A percentile compares a stretch with the other conserved stretches of the same genome.
Evolutionary conservation across 2,113 vertebrate genomes (phyloP).

Genomic region (Orientallactaga bullata): DNA sequence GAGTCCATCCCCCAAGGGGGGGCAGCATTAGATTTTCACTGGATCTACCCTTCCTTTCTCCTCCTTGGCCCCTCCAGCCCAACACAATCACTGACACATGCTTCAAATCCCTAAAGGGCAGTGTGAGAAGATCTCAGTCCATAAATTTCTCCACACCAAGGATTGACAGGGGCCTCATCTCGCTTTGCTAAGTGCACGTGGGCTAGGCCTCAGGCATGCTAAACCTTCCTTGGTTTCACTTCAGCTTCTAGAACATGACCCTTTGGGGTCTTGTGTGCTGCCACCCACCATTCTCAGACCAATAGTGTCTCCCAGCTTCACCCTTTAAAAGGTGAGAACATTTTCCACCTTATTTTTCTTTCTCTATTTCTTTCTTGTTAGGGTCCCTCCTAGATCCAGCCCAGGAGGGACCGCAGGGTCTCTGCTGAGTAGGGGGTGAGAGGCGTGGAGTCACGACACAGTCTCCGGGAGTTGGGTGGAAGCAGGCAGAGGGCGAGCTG

Average conservation of each 20-base stretch:
- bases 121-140: conserved; percentile 15
- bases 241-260: conserved; percentile 47
- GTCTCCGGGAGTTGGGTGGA: too few relatives aligned
- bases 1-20: neutral
- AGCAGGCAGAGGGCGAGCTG: too few relatives aligned
- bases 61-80: neutral
- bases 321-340: conserved; percentile 29
- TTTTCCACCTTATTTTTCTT: neutral
- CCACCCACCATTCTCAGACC: neutral
- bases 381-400: too few relatives aligned
- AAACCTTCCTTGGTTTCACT: conserved; percentile 11
- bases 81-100: neutral
- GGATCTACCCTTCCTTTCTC: neutral
- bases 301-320: conserved; percentile 18
- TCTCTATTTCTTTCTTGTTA: neutral
- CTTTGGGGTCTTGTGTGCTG: conserved; percentile 40
- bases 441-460: too few relatives aligned
- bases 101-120: conserved; percentile 47
- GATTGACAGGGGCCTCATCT: conserved; percentile 51
- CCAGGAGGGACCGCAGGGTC: too few relatives aligned
- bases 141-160: neutral
- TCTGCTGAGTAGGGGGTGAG: too few relatives aligned
- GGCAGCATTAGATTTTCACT: neutral
- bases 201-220: neutral
- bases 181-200: conserved; percentile 37